Conservation (phyloP, 2,888 invertebrate species). For the Mystacides longicornis region DNA sequence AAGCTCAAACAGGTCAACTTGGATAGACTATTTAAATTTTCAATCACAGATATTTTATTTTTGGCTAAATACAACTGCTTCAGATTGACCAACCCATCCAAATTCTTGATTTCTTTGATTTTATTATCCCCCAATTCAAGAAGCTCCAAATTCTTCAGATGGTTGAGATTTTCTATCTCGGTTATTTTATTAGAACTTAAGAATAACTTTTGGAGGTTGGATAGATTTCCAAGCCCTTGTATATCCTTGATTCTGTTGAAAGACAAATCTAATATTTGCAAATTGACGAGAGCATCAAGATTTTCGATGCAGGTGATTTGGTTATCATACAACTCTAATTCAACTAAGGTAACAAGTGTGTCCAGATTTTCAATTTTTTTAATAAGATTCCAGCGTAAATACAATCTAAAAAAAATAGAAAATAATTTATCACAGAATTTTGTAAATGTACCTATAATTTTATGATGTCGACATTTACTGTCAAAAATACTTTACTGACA, state of each 20-base stretch:
- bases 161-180: constrained; percentile 80
- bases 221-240: constrained; percentile 67
- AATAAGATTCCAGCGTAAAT: constrained; percentile 90
- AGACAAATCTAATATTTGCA: constrained; percentile 83
- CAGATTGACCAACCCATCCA: constrained; percentile 67
- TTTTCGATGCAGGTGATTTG: constrained; percentile 90
- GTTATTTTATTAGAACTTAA: constrained; percentile 84
- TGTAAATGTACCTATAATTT: background rate
- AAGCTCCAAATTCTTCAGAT: constrained; percentile 69
- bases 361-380: constrained; percentile 87
- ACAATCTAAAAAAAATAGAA: constrained; percentile 48
- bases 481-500: too few species aligned
- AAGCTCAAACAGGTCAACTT: constrained; percentile 76
- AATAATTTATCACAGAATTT: background rate
- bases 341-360: constrained; percentile 67
- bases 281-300: constrained; percentile 74
- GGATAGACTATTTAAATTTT: constrained; percentile 66
- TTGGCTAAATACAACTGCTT: constrained; percentile 83
- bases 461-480: too few species aligned
- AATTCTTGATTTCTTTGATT: constrained; percentile 80
- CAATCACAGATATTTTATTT: constrained; percentile 86
- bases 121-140: constrained; percentile 95
- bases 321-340: constrained; percentile 95
- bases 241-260: constrained; percentile 90
- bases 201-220: constrained; percentile 74